Evolutionary conservation across 2,113 vertebrate species (phyloP).

Genomic region (Marmota monax): DNA sequence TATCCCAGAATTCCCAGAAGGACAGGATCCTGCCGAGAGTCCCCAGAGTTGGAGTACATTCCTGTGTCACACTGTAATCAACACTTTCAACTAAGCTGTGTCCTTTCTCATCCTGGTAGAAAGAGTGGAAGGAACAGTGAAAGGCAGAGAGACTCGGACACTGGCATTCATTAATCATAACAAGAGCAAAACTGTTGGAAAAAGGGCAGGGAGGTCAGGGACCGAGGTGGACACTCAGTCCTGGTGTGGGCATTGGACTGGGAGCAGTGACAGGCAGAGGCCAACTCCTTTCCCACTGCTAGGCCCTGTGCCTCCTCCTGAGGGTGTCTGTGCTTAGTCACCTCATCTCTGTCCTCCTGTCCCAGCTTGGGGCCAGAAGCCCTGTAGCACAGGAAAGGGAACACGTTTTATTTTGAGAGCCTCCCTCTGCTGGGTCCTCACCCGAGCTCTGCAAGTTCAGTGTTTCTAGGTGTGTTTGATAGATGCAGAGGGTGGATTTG

Average conservation of each 20-base stretch:
- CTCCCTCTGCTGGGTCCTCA: neutral
- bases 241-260: neutral
- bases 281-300: fast-evolving
- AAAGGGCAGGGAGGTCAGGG: neutral
- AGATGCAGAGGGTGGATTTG: fast-evolving
- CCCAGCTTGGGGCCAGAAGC: neutral
- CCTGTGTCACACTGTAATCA: neutral
- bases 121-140: neutral
- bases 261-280: neutral
- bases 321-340: neutral
- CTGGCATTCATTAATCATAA: neutral
- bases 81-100: neutral
- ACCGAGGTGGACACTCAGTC: neutral
- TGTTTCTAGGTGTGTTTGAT: neutral
- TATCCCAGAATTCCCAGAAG: neutral
- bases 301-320: neutral
- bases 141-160: neutral
- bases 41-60: too few species aligned
- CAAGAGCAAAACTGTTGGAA: neutral
- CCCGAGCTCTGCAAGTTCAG: neutral
- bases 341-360: neutral
- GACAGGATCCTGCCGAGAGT: fast-evolving
- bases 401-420: fast-evolving
- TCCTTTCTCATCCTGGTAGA: neutral
- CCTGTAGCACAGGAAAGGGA: neutral